Evolutionary conservation across 2,113 vertebrate genomes (phyloP).

Genomic region (Ammospiza nelsoni): DNA sequence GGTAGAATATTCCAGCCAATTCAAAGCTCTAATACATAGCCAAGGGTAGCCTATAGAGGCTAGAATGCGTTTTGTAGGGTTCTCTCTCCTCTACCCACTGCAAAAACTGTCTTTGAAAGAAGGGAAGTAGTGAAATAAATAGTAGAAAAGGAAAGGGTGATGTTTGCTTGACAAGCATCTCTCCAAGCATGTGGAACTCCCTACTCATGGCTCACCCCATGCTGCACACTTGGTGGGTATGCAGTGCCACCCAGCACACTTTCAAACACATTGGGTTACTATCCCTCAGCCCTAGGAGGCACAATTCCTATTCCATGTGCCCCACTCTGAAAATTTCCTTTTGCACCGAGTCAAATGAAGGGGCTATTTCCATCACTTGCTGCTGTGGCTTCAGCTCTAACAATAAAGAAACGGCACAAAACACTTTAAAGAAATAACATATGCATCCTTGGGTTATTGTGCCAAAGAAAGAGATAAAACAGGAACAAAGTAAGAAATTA

Average conservation of each 20-base stretch:
- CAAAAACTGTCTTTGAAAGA: not conserved
- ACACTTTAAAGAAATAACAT: conserved; percentile 36
- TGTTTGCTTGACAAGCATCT: not conserved
- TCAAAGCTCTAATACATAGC: not conserved
- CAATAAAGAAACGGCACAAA: conserved; percentile 54
- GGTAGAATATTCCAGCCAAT: not conserved
- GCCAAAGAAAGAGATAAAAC: conserved; percentile 71
- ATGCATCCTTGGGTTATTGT: conserved; percentile 1
- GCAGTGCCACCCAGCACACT: not conserved
- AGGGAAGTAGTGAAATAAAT: not conserved
- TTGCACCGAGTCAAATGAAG: not conserved
- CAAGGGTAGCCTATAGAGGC: not conserved
- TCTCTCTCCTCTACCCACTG: not conserved
- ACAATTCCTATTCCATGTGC: not conserved
- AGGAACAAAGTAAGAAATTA: conserved; percentile 85
- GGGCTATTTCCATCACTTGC: not conserved
- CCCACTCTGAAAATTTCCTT: not conserved
- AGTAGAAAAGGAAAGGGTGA: not conserved
- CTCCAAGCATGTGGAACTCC: rapidly evolving
- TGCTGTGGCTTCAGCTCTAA: not conserved
- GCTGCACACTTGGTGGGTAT: rapidly evolving
- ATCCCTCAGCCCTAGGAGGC: not conserved
- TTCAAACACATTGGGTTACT: not conserved
- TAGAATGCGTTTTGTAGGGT: not conserved
- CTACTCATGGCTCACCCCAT: not conserved